Base-by-base conservation (phyloP, 2,888 invertebrate species). In the Lasioglossum leucozonium region DNA sequence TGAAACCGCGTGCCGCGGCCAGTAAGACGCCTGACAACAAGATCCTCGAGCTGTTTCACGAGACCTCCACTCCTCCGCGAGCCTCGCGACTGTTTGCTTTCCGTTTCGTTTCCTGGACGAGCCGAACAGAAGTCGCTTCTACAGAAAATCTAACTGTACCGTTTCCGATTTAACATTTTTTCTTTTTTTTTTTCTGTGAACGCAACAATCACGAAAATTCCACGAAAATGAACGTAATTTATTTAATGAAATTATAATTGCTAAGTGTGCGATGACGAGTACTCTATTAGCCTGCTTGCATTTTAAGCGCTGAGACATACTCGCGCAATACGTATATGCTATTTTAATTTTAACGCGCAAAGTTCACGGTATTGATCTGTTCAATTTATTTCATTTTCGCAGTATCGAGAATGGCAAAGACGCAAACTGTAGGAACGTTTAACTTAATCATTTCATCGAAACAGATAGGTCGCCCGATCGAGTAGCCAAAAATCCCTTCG, bases 1-100 rank as follows among this genome's bases (percentile, higher is more conserved):
- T 87, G 86, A 88, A 88, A 87, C 86, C 77, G 81, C 34, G 55
- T 55, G 55, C 55, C 65, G 34, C 18, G 65, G 65, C 65, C 34
- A 37, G 34, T 18, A 18, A 34, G 65, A 65, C 34, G 34, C 22
- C 34, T 65, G 65, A 69, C 55, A 55, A 55, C 55, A n/a, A 40
- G n/a, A 69, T 40, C n/a, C 22, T 37, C 65, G 34, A 34, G 65
- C 34, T 26, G 65, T 65, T 65, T 65, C 34, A 22, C 34, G 34
- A 26, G 62, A 62, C 16, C 16, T n/a, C n/a, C n/a, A n/a, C 55
- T 55, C n/a, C 62, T 26, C 30, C 62, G 30, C 26, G 30, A 34
- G 34, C 34, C 34, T 30, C 65, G 37, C 37, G 34, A 65, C 18
- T 65, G 34, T 65, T 65, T 34, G 34, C 34, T 65, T 30, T 34